These are phyloP conservation scores for Dysidea cf. avara DNA, from an alignment of 37 sponge, comb jelly and placozoan genomes.

Conservation along the genomic window DNA sequence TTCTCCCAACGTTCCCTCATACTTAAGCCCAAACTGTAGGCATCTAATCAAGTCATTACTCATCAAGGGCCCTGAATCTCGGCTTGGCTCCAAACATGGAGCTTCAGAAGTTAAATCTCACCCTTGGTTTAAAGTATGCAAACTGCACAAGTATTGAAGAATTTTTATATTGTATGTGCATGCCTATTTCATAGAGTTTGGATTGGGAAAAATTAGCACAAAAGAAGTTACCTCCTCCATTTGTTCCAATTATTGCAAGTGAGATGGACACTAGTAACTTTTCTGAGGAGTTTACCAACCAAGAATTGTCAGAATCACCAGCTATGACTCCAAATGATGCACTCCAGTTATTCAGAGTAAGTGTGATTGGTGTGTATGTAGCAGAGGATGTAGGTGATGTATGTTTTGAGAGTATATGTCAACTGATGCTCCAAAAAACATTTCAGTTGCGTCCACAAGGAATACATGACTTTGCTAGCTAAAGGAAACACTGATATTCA, in stretches of 20 bases:
- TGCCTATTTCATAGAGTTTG: constrained; percentile 33
- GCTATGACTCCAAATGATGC: constrained; percentile 70
- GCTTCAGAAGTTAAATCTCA: constrained; percentile 82
- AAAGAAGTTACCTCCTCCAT: constrained; percentile 76
- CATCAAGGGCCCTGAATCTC: constrained; percentile 64
- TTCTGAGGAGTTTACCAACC: constrained; percentile 89
- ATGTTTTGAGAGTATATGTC: no score
- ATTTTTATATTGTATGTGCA: background rate
- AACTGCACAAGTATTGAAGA: no score
- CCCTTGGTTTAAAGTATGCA: constrained; percentile 77
- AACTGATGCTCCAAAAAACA: no score
- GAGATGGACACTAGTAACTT: constrained; percentile 92
- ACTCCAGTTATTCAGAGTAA: constrained; percentile 73
- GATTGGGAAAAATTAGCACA: constrained; percentile 68
- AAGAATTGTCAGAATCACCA: constrained; percentile 84
- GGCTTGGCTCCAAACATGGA: constrained; percentile 76
- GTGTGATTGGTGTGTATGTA: background rate
- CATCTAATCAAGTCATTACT: constrained; percentile 60
- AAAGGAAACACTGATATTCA: no score
- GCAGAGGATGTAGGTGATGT: background rate
- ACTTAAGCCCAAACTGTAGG: constrained; percentile 41
- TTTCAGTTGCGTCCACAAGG: no score
- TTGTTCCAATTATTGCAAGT: constrained; percentile 71
- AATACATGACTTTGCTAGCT: no score
- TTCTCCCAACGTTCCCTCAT: constrained; percentile 53